Base-by-base conservation (phyloP, 1,140 invertebrate genomes). In the Cylas formicarius region DNA sequence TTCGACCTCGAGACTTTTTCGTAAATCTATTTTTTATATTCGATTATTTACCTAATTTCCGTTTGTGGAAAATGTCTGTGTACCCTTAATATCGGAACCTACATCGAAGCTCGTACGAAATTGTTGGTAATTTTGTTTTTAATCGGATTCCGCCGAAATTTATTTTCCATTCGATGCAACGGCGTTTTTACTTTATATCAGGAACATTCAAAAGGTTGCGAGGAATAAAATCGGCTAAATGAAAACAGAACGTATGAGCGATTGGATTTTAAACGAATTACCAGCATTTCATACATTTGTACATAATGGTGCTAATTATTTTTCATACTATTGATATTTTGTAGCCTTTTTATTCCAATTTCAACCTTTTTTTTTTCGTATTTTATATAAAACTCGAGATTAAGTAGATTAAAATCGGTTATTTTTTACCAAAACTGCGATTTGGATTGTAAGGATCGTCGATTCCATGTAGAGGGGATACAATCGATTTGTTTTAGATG, bases 221-320 rank as follows among this genome's bases (percentile, higher is more conserved):
- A 27, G 24, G 10, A 27, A 27, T 27, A 27, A 27, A 27, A 27
- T n/a, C n/a, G n/a, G n/a, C n/a, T n/a, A n/a, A n/a, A n/a, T n/a
- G n/a, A n/a, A n/a, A n/a, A n/a, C n/a, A n/a, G n/a, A n/a, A n/a
- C n/a, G n/a, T n/a, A n/a, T n/a, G n/a, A n/a, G n/a, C n/a, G n/a
- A n/a, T n/a, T n/a, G n/a, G 24, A n/a, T 27, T 27, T 27, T 27
- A 27, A 27, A n/a, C 10, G 10, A 27, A 27, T 11, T 11, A 27
- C 10, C 13, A 1, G 10, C 13, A 19, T 35, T 28, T 9, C 20
- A 41, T 27, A 39, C 11, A 27, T 45, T 28, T 34, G 16, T 34
- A 43, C 34, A 51, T 40, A 47, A 46, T 51, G 49, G 49, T 47
- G 49, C 49, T 51, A 50, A 40, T 51, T 47, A 46, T 51, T 51